phyloP scores from a whole-genome alignment of 2,888 invertebrate genomes.

The Agrilus biguttatus region DNA sequence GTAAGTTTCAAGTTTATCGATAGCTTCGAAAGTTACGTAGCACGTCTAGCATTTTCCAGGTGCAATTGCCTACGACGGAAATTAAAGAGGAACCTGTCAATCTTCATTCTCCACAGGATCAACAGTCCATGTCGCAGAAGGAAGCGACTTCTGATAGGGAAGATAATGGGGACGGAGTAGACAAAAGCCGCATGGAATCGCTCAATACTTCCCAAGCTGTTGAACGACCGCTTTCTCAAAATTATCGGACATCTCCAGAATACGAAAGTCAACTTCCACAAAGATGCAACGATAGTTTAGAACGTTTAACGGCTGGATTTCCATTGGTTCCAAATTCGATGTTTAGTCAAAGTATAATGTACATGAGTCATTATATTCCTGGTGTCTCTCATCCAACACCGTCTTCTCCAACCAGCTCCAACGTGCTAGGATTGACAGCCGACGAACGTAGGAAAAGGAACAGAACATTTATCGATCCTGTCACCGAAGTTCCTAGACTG shows the following conservation, averaged over 20 bases:
- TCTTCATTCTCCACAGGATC: conserved; percentile 34
- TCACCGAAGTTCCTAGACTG: conserved; percentile 88
- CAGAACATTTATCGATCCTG: conserved; percentile 97
- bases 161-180: conserved; percentile 23
- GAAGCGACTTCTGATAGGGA: conserved; percentile 33
- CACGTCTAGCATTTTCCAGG: conserved; percentile 17
- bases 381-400: conserved; percentile 35
- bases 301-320: conserved; percentile 39
- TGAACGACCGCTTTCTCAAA: conserved; percentile 18
- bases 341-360: conserved; percentile 83
- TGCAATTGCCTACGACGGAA: conserved; percentile 22
- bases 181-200: conserved; percentile 17
- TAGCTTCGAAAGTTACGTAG: neutral
- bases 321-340: conserved; percentile 76
- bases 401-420: conserved; percentile 42
- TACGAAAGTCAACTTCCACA: conserved; percentile 19
- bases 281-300: conserved; percentile 25
- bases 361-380: conserved; percentile 79
- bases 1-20: conserved; percentile 18
- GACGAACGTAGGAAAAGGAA: conserved; percentile 89
- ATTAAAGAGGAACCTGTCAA: conserved; percentile 26
- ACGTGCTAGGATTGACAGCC: conserved; percentile 40
- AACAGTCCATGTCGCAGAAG: conserved; percentile 39
- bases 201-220: conserved; percentile 15
- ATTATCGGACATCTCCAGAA: conserved; percentile 24